phyloP scores from a whole-genome alignment of 2,797 vertebrate genomes.

The Prionace glauca region DNA sequence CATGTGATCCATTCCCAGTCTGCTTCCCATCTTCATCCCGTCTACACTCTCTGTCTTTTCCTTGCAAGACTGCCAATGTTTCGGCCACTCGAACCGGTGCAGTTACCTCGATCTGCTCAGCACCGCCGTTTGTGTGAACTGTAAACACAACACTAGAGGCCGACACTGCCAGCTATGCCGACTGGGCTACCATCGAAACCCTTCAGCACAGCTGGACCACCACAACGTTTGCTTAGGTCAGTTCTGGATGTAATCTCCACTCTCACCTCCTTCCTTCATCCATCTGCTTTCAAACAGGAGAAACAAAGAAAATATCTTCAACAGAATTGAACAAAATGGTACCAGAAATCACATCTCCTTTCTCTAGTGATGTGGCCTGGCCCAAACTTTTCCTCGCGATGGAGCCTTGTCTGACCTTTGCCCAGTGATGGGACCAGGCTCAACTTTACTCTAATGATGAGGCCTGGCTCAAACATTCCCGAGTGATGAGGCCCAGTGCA shows the following conservation, averaged over 20 bases:
- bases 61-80: constrained; percentile 99
- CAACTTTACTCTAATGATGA: no score
- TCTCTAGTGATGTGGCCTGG: no score
- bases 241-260: constrained; percentile 57
- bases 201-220: constrained; percentile 93
- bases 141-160: constrained; percentile 99
- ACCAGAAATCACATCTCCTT: no score
- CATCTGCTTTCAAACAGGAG: constrained; percentile 32
- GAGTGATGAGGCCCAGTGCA: no score
- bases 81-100: constrained; percentile 98
- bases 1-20: constrained; percentile 72
- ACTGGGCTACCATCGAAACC: constrained; percentile 98
- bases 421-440: no score
- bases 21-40: constrained; percentile 49
- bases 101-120: constrained; percentile 99
- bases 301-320: not conserved
- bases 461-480: no score
- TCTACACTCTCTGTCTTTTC: constrained; percentile 72
- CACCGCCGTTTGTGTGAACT: constrained; percentile 98
- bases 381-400: no score
- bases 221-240: constrained; percentile 99
- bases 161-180: constrained; percentile 99
- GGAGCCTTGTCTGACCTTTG: no score
- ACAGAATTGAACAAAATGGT: not conserved
- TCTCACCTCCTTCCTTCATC: constrained; percentile 39